A percentile compares a stretch with the other conserved stretches of the same genome.
These are phyloP conservation scores for Erythrocebus patas DNA, from an alignment of 2,113 vertebrate genomes.

Conservation along the genomic window DNA sequence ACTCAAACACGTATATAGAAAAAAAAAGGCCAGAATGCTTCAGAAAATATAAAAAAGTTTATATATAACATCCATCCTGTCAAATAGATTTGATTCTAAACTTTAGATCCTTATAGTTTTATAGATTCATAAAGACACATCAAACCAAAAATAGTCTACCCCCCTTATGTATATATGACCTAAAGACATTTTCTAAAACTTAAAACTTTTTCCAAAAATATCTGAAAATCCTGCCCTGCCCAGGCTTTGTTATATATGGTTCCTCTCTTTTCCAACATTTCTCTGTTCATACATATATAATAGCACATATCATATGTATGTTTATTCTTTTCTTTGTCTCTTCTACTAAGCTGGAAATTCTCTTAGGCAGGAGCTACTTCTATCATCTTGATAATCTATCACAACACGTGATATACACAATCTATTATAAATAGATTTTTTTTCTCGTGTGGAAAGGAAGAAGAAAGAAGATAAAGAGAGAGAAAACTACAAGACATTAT, in stretches of 20 bases:
- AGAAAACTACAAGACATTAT: not conserved
- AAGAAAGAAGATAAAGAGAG: not conserved
- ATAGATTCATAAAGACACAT: not conserved
- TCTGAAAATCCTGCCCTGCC: not conserved
- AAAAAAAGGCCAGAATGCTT: not conserved
- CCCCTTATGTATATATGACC: not conserved
- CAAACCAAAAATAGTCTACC: not conserved
- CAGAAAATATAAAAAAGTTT: not conserved
- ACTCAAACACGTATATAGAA: not conserved
- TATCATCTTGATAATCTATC: not conserved
- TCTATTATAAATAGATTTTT: not conserved
- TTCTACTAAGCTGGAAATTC: not conserved
- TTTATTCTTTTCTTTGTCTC: not conserved
- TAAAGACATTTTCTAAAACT: conserved; percentile 22
- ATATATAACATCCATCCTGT: not conserved
- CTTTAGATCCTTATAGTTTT: not conserved
- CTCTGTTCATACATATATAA: not conserved
- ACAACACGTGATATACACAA: not conserved
- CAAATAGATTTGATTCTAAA: not conserved
- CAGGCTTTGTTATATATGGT: not conserved
- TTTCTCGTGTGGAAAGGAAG: not conserved
- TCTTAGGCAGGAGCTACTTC: not conserved
- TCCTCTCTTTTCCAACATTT: not conserved
- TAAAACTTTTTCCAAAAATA: not conserved
- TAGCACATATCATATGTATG: not conserved